phyloP scores from a whole-genome alignment of 2,888 invertebrate species.

The Sarcophaga subvicina region DNA sequence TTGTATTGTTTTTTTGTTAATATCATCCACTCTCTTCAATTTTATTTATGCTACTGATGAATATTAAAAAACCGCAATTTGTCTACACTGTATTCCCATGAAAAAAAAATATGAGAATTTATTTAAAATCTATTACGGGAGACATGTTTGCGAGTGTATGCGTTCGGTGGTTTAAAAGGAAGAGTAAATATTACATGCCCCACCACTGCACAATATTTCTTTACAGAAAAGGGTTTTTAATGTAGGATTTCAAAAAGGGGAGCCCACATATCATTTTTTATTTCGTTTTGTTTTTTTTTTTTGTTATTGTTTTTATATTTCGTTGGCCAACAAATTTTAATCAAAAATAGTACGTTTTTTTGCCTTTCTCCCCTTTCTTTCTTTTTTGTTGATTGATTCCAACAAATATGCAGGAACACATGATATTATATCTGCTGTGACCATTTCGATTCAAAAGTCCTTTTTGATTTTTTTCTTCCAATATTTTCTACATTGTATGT shows the following conservation, averaged over 20 bases:
- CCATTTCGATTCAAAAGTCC: slow-evolving; percentile 7
- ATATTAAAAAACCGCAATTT: slow-evolving; percentile 68
- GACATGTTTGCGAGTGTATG: neutral
- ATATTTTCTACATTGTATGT: slow-evolving; percentile 14
- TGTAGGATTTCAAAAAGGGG: neutral
- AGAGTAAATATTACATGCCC: slow-evolving; percentile 47
- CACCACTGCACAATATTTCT: slow-evolving; percentile 7
- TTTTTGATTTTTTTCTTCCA: neutral
- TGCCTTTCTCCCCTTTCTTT: too few species aligned
- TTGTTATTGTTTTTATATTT: slow-evolving; percentile 36
- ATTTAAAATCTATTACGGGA: neutral
- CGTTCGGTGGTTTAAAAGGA: neutral
- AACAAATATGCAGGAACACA: slow-evolving; percentile 46
- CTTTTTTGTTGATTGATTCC: slow-evolving; percentile 64
- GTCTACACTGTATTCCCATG: slow-evolving; percentile 30
- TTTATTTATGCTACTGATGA: slow-evolving; percentile 24
- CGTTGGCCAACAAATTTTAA: slow-evolving; percentile 67
- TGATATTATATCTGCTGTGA: neutral
- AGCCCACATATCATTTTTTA: neutral
- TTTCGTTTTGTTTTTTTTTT: slow-evolving; percentile 20
- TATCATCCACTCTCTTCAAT: neutral
- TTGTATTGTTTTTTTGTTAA: slow-evolving; percentile 28
- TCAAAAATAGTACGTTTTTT: slow-evolving; percentile 67
- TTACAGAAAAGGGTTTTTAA: slow-evolving; percentile 55
- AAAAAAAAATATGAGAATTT: slow-evolving; percentile 17